phyloP scores from a whole-genome alignment of 2,888 invertebrate species.

The Marasmarcha lunaedactyla region DNA sequence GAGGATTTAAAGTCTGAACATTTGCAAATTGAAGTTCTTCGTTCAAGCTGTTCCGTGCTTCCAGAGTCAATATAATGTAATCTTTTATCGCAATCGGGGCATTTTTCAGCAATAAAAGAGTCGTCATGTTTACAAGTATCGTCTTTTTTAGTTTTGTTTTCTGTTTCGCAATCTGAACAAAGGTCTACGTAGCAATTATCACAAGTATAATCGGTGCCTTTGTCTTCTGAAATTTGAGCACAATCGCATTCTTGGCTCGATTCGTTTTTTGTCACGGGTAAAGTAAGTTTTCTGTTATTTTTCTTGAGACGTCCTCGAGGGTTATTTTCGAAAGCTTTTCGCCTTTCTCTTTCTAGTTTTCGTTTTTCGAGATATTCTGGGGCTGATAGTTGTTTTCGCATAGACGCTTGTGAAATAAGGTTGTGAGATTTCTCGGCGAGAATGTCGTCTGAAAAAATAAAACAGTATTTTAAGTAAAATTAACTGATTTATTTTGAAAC shows the following conservation, averaged over 20 bases:
- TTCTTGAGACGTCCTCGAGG: slow-evolving; percentile 71
- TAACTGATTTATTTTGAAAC: too few species aligned
- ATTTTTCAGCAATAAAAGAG: slow-evolving; percentile 37
- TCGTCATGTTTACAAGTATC: slow-evolving; percentile 33
- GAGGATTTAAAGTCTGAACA: slow-evolving; percentile 59
- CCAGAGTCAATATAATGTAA: slow-evolving; percentile 56
- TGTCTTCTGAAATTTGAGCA: slow-evolving; percentile 44
- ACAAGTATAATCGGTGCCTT: slow-evolving; percentile 55
- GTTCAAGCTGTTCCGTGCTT: slow-evolving; percentile 46
- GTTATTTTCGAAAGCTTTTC: slow-evolving; percentile 73
- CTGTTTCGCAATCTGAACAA: slow-evolving; percentile 55
- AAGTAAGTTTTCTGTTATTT: slow-evolving; percentile 54
- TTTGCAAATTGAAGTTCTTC: slow-evolving; percentile 43
- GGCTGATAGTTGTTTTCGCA: slow-evolving; percentile 83
- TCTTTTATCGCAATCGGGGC: slow-evolving; percentile 50
- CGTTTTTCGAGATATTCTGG: slow-evolving; percentile 92
- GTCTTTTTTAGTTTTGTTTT: slow-evolving; percentile 35
- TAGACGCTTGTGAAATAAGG: slow-evolving; percentile 66
- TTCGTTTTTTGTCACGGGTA: slow-evolving; percentile 32
- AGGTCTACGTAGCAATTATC: slow-evolving; percentile 55
- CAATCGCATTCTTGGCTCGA: slow-evolving; percentile 46
- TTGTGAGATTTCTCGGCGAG: slow-evolving; percentile 71
- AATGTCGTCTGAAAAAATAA: slow-evolving; percentile 66
- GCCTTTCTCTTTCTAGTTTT: slow-evolving; percentile 77
- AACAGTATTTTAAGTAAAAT: slow-evolving; percentile 3